A percentile compares a stretch with the other conserved stretches of the same genome.
These are phyloP conservation scores for Smittia sp. DNA, from an alignment of 2,888 invertebrate species.

Conservation along the genomic window DNA sequence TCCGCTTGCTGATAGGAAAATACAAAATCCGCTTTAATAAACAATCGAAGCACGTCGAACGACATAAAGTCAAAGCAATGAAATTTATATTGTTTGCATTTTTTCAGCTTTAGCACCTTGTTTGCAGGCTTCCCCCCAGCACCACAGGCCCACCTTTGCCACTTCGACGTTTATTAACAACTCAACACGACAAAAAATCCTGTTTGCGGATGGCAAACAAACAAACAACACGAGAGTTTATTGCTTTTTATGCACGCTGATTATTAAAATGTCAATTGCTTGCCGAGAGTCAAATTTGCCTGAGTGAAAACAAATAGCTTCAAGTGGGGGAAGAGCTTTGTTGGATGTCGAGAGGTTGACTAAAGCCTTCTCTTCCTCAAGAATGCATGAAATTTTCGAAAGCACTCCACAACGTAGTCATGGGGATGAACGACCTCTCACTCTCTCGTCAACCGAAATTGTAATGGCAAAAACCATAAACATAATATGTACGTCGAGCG, in stretches of 20 bases:
- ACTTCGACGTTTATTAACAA: background rate
- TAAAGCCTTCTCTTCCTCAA: too few relatives aligned
- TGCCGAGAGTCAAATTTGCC: too few relatives aligned
- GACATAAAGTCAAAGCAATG: background rate
- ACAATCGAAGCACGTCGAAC: background rate
- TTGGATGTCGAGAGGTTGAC: too few relatives aligned
- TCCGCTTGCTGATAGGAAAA: background rate
- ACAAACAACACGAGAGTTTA: background rate
- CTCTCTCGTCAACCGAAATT: too few relatives aligned
- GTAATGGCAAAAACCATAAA: too few relatives aligned
- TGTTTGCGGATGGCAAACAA: background rate
- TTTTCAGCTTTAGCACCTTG: background rate
- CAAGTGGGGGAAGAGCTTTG: too few relatives aligned
- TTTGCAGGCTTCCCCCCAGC: background rate
- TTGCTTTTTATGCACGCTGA: background rate
- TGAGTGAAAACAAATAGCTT: too few relatives aligned
- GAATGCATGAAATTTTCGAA: too few relatives aligned
- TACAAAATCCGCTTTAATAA: slow-evolving; percentile 6
- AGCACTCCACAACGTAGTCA: too few relatives aligned
- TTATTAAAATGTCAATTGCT: slow-evolving; percentile 1
- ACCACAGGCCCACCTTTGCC: background rate
- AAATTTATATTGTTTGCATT: slow-evolving; percentile 12
- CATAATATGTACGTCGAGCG: too few relatives aligned
- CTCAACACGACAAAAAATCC: background rate
- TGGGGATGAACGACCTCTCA: too few relatives aligned